phyloP scores from a whole-genome alignment of 2,113 vertebrate species.

The Myrmophylax atrothorax region DNA sequence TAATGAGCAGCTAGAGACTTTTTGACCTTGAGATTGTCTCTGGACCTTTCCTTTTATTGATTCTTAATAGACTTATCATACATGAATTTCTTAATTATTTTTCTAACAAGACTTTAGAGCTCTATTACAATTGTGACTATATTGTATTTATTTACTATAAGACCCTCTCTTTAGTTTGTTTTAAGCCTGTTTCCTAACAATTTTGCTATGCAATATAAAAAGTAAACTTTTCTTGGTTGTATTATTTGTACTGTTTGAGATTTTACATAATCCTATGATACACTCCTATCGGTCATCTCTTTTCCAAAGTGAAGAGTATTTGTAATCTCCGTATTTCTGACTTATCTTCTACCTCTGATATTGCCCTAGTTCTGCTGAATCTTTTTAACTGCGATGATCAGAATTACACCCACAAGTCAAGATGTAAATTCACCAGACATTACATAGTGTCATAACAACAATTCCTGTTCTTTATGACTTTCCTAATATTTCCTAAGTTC shows the following conservation, averaged over 20 bases:
- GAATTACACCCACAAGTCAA: neutral
- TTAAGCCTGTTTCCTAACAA: neutral
- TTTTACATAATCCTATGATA: neutral
- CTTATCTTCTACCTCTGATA: neutral
- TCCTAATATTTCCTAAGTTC: conserved; percentile 21
- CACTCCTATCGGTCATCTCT: neutral
- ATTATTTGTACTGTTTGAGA: neutral
- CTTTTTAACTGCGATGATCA: neutral
- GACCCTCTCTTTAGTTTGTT: neutral
- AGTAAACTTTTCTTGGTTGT: neutral
- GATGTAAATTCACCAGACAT: neutral
- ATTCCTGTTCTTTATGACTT: conserved; percentile 17
- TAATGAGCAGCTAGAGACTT: neutral
- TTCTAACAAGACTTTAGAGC: neutral
- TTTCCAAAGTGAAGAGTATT: neutral
- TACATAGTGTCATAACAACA: neutral
- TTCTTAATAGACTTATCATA: neutral
- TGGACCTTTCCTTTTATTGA: neutral
- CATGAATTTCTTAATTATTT: neutral
- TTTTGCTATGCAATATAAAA: neutral
- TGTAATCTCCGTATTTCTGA: neutral
- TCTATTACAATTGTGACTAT: neutral
- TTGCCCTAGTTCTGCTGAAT: neutral
- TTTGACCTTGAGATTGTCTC: neutral
- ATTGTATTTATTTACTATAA: neutral